phyloP scores from a whole-genome alignment of 2,888 invertebrate species.

The Formica aserva region DNA sequence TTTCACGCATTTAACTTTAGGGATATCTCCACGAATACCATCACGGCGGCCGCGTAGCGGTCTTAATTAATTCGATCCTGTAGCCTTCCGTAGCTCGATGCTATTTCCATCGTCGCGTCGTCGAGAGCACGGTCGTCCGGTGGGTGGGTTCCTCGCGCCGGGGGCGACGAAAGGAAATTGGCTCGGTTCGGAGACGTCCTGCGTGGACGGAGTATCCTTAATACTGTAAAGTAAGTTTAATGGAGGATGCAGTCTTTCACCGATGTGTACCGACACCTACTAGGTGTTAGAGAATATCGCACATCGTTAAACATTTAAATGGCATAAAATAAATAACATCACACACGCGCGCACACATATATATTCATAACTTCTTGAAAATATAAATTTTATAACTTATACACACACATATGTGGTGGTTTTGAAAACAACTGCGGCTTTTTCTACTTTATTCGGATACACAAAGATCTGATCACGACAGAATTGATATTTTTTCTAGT shows the following conservation, averaged over 20 bases:
- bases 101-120: conserved; percentile 50
- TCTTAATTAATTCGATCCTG: conserved; percentile 57
- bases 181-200: conserved; percentile 49
- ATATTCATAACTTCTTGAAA: no score
- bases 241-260: conserved; percentile 32
- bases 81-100: conserved; percentile 37
- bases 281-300: conserved; percentile 10
- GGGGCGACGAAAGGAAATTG: conserved; percentile 56
- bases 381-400: no score
- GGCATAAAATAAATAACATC: conserved; percentile 16
- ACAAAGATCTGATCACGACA: neutral
- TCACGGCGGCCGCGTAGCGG: conserved; percentile 14
- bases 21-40: conserved; percentile 33
- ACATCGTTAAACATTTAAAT: conserved; percentile 21
- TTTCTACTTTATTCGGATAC: neutral
- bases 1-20: neutral
- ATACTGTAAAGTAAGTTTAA: conserved; percentile 56
- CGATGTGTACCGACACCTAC: conserved; percentile 10
- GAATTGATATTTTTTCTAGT: neutral
- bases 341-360: no score
- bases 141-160: conserved; percentile 30
- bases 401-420: neutral
- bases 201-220: conserved; percentile 53
- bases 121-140: conserved; percentile 15
- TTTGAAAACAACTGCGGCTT: neutral